Evolutionary conservation across 2,113 vertebrate genomes (phyloP), one percentile per base, ranked within the genome.

Genomic region (Motacilla alba): DNA sequence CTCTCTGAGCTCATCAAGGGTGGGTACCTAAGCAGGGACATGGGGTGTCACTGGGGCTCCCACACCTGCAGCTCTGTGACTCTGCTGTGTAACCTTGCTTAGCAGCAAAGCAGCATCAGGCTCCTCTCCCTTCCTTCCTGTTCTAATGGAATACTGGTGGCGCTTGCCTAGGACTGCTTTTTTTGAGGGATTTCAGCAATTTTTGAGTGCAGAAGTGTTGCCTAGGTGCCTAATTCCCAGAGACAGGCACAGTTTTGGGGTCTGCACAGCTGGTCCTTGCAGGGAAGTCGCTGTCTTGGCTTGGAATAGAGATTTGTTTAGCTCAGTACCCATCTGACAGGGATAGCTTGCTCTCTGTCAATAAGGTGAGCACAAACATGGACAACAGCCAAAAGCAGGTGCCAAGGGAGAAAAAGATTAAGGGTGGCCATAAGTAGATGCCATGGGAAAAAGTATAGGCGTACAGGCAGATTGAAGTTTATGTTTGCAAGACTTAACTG

Each of bases 21-120:
- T 27, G 16, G 11, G 30, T 26, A 77, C 6, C 52, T n/a, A 72
- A 50, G 7, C 0, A 0, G 16, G 13, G 11, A 18, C 39, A 41
- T 1, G 9, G 22, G 10, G 4, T 43, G 37, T 41, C 26, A 13
- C 21, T 4, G 15, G 27, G 18, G 24, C 43, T 63, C 39, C 49
- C 63, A 33, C 3, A 13, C 37, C 35, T 44, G 35, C 50, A 69
- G 35, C 59, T 74, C 50, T 2, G 2, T 19, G 49, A 13, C 43
- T 63, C 27, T 27, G 67, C 83, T 35, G 13, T 8, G 24, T 64
- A 43, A 69, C 33, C 44, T 56, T 2, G 2, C 23, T 44, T 2
- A 1, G 74, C 53, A 83, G 80, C 35, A 33, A 37, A 68, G 44
- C 2, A 1, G 0, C 0, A 0, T 27, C 1, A 13, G 35, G 9